A percentile compares a stretch with the other conserved stretches of the same genome.
These are phyloP conservation scores for Punctoribates punctum DNA, from an alignment of 2,888 invertebrate genomes.

Conservation along the genomic window DNA sequence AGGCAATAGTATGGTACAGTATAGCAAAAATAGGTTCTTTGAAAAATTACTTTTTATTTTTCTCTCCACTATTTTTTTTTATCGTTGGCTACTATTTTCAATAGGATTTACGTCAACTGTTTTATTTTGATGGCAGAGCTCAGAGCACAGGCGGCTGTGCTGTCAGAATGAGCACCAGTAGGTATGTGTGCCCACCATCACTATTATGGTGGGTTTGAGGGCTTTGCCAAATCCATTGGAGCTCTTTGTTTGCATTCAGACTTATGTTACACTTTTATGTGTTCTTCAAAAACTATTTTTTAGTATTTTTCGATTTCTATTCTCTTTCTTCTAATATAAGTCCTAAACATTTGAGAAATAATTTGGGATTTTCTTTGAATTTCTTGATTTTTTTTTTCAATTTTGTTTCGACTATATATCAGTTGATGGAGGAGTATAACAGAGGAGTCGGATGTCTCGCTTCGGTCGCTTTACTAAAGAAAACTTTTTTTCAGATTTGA, in stretches of 20 bases:
- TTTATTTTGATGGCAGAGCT: neutral
- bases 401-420: neutral
- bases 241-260: constrained; percentile 16
- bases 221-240: neutral
- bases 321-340: too few relatives aligned
- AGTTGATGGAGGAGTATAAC: neutral
- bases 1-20: too few relatives aligned
- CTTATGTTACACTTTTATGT: neutral
- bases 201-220: neutral
- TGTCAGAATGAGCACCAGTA: neutral
- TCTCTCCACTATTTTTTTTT: too few relatives aligned
- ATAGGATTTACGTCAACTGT: constrained; percentile 4
- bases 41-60: neutral
- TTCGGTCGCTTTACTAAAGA: constrained; percentile 37
- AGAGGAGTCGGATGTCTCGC: constrained; percentile 30
- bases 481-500: constrained; percentile 5
- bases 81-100: neutral
- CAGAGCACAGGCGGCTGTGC: too few relatives aligned
- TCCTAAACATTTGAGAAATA: too few relatives aligned
- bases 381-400: neutral
- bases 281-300: too few relatives aligned
- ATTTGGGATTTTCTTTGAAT: too few relatives aligned
- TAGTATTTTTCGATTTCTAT: too few relatives aligned
- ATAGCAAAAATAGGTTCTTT: neutral
- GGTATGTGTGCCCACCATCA: neutral